Conservation (phyloP, 2,797 vertebrate species). For the Liasis olivaceus region DNA sequence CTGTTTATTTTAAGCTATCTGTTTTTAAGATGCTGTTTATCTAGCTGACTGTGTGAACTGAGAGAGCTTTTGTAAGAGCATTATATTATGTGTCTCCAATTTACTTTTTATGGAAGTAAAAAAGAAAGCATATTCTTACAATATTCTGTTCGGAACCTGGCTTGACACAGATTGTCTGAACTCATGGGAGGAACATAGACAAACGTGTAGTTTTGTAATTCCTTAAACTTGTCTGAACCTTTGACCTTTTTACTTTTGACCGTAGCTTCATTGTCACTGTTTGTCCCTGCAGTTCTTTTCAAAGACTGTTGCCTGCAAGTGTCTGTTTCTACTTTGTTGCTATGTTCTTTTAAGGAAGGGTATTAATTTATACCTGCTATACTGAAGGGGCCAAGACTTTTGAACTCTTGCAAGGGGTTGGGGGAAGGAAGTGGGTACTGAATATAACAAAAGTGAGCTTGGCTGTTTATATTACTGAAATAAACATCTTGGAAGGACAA, state of each 20-base stretch:
- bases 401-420: constrained; percentile 72
- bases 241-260: constrained; percentile 74
- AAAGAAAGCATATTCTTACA: constrained; percentile 57
- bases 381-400: constrained; percentile 70
- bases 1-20: constrained; percentile 61
- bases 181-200: constrained; percentile 63
- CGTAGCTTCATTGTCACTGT: constrained; percentile 71
- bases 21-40: constrained; percentile 63
- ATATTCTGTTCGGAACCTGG: constrained; percentile 58
- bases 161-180: constrained; percentile 76
- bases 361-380: constrained; percentile 81
- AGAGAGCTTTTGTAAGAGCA: constrained; percentile 65
- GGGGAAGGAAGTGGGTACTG: constrained; percentile 66
- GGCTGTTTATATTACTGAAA: constrained; percentile 65
- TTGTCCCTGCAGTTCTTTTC: constrained; percentile 71
- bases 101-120: constrained; percentile 56
- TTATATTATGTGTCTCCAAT: constrained; percentile 45
- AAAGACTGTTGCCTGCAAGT: constrained; percentile 67
- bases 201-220: constrained; percentile 76
- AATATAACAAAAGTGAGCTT: constrained; percentile 68
- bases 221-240: constrained; percentile 76
- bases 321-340: constrained; percentile 82
- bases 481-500: constrained; percentile 62
- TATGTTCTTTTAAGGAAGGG: constrained; percentile 74
- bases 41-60: constrained; percentile 42